Conservation (phyloP, 2,888 invertebrate species). For the Apodemia zela region DNA sequence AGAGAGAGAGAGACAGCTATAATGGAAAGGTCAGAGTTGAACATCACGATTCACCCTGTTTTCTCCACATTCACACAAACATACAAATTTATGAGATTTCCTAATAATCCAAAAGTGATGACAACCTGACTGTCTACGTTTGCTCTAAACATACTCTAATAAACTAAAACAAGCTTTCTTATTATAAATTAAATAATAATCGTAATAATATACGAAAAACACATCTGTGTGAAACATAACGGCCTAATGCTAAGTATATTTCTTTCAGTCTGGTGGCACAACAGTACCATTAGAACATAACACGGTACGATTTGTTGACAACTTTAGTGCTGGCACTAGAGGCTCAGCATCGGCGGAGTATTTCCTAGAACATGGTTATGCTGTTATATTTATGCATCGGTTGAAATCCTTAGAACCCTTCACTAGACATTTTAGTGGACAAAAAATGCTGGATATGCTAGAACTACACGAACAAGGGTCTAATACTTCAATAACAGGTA, state of each 20-base stretch:
- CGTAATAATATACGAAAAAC: too few relatives aligned
- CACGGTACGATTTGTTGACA: conserved; percentile 98
- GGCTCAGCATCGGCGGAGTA: conserved; percentile 98
- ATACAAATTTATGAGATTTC: too few relatives aligned
- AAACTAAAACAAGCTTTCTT: too few relatives aligned
- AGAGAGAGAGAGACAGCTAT: too few relatives aligned
- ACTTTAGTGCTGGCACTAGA: conserved; percentile 98
- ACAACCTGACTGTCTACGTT: too few relatives aligned
- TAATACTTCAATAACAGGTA: conserved; percentile 84
- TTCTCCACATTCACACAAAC: too few relatives aligned
- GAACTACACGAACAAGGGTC: conserved; percentile 83
- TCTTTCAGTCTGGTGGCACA: conserved; percentile 94
- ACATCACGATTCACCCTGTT: too few relatives aligned
- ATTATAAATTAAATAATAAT: too few relatives aligned
- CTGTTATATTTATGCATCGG: conserved; percentile 96
- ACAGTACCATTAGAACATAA: conserved; percentile 97
- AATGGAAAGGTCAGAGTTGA: too few relatives aligned
- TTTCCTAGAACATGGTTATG: conserved; percentile 90
- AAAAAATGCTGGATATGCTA: conserved; percentile 89
- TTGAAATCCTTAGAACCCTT: conserved; percentile 95
- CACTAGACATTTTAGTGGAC: conserved; percentile 90
- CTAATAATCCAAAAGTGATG: too few relatives aligned
- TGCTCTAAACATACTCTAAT: too few relatives aligned
- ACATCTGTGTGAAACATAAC: too few relatives aligned
- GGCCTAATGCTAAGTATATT: background rate